Evolutionary conservation across 2,888 invertebrate species (phyloP), one percentile per base, ranked within the genome.

Genomic region (Trichopria drosophilae): DNA sequence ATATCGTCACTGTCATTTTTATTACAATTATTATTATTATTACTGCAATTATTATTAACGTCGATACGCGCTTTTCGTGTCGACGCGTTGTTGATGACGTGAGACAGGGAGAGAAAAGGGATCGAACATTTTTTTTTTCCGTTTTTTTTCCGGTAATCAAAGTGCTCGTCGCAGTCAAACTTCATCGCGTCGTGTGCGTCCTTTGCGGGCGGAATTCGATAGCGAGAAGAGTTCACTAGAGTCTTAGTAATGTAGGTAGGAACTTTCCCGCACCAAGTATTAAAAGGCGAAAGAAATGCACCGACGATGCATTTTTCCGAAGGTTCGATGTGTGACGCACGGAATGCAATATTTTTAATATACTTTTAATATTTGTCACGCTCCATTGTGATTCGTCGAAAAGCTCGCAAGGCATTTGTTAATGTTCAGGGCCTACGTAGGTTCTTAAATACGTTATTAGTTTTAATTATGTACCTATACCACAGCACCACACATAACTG

Each of bases 1-100:
- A 61, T 60, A 65, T 59, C 61, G 61, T 61, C 61, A 65, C 58
- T 60, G 62, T 64, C 62, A 64, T 65, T 54, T 60, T 61, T 63
- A 58, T 55, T 51, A 58, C 46, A 51, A 65, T 56, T 57, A 58
- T 59, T 62, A 67, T 62, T 60, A 62, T 58, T 57, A 61, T 58
- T 55, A 64, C 53, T 49, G 51, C 57, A 55, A 60, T 55, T 55
- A 60, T 60, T 58, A 57, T 51, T n/a, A n/a, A n/a, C n/a, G n/a
- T n/a, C n/a, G n/a, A n/a, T n/a, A n/a, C 50, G 61, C 61, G 62
- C 52, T 59, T 61, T 61, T 56, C 53, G 59, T 60, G 58, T 60
- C 47, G 55, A 53, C 39, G 49, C 22, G 35, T 51, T 58, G 53
- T 55, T 55, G n/a, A 51, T 22, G 32, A 15, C 47, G 49, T 47